Evolutionary conservation across 2,888 invertebrate species (phyloP), one percentile per base, ranked within the genome.

Genomic region (Orthosia incerta): DNA sequence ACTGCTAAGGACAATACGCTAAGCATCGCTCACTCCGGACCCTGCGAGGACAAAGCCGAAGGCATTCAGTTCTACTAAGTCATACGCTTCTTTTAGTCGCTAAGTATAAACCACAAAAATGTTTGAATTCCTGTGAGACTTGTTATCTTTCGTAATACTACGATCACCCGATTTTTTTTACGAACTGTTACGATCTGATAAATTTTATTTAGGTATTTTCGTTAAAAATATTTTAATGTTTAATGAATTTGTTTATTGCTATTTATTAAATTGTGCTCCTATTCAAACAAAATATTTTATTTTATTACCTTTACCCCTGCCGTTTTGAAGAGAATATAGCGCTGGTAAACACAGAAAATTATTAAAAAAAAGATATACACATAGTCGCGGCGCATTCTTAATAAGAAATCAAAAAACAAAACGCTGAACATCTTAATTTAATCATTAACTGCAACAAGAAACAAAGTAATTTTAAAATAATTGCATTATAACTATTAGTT

Each of bases 11-110:
- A 89, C 72, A 53, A 62, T 16, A 59, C 46, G 23, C 60, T 89
- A 15, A 82, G 83, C 45, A 79, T 86, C 26, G 56, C 67, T 3
- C 69, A 70, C 62, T 4, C 26, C 1, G 88, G 88, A 0, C 74
- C 62, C 13, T 88, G 89, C 39, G 73, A 67, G 12, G 76, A 85
- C 16, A 79, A 53, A 16, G 84, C 68, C 9, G 74, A 83, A 0
- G 39, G 39, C 26, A 31, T 76, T 12, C 12, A 60, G 26, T 31
- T 20, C 55, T 46, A 56, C 4, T 81, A 60, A 75, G 59, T 56
- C 39, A 55, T 60, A 16, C 16, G 4, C n/a, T 64, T 46, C 60
- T 5, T 15, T 59, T 50, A 59, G 20, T 59, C 23, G 12, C 16
- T 71, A 48, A 9, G n/a, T 59, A 26, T 7, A 15, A 13, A n/a